A percentile compares a stretch with the other conserved stretches of the same genome.
phyloP scores from a whole-genome alignment of 2,888 invertebrate species.

The Rhabditophanes sp. region DNA sequence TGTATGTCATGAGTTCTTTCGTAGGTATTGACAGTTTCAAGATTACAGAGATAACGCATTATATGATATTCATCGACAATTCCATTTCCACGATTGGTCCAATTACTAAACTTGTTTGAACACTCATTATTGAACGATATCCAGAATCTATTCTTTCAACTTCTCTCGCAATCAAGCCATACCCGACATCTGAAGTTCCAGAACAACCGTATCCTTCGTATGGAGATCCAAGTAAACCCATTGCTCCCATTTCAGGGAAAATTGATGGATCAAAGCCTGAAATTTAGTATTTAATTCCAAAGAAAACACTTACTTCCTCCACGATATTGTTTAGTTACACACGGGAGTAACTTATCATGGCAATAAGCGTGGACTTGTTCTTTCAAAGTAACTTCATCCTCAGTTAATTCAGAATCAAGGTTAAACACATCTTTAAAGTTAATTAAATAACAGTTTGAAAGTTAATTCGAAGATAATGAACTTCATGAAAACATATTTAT shows the following conservation, averaged over 20 bases:
- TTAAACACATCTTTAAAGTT: constrained; percentile 40
- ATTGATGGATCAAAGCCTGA: constrained; percentile 69
- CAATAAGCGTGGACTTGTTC: constrained; percentile 75
- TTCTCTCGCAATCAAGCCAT: constrained; percentile 69
- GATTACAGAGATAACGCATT: constrained; percentile 84
- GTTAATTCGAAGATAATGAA: too few relatives aligned
- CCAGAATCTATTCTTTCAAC: constrained; percentile 47
- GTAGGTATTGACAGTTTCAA: constrained; percentile 93
- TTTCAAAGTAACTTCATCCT: constrained; percentile 76
- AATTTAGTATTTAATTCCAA: too few relatives aligned
- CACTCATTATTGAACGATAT: constrained; percentile 86
- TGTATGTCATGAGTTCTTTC: constrained; percentile 96
- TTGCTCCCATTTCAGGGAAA: constrained; percentile 72
- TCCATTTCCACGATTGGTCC: constrained; percentile 90
- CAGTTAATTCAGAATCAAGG: constrained; percentile 55
- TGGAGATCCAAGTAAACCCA: constrained; percentile 66
- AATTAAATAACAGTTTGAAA: too few relatives aligned
- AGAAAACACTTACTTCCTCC: constrained; percentile 56
- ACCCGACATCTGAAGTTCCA: constrained; percentile 78
- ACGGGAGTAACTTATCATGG: constrained; percentile 69
- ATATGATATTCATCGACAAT: constrained; percentile 93
- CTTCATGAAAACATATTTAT: too few relatives aligned
- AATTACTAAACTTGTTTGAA: constrained; percentile 90
- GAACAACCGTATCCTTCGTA: constrained; percentile 62
- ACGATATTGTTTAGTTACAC: constrained; percentile 71